Percentiles rank a stretch among this genome's conserved stretches.
phyloP scores from a whole-genome alignment of 2,888 invertebrate genomes.

The Kuschelorhynchus macadamiae region DNA sequence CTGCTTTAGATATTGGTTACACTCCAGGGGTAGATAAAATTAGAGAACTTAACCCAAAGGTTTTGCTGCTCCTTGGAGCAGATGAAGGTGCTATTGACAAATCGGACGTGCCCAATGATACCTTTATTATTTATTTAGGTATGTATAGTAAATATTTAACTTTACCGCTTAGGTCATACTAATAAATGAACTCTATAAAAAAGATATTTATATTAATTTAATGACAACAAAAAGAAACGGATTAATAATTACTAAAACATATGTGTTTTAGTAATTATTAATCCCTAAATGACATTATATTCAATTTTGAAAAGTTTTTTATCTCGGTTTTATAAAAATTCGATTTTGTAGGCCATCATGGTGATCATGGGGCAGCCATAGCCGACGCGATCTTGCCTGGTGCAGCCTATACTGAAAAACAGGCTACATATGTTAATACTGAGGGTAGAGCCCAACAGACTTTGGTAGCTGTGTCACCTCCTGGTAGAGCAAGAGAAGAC shows the following conservation, averaged over 20 bases:
- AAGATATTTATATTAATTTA: no score
- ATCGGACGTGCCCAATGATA: conserved; percentile 84
- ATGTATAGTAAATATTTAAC: no score
- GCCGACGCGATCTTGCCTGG: conserved; percentile 96
- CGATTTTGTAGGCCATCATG: conserved; percentile 85
- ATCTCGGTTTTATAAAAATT: background rate
- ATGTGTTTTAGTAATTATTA: no score
- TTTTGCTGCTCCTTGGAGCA: conserved; percentile 94
- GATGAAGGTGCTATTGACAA: conserved; percentile 86
- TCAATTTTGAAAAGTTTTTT: no score
- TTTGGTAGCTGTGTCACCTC: conserved; percentile 87
- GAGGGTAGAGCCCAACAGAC: conserved; percentile 97
- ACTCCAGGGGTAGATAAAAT: conserved; percentile 78
- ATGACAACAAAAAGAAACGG: no score
- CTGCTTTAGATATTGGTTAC: conserved; percentile 96
- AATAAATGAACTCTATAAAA: background rate
- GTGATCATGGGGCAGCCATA: conserved; percentile 92
- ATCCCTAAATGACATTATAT: no score
- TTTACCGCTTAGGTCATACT: background rate
- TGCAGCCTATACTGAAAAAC: conserved; percentile 98
- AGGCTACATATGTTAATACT: conserved; percentile 97
- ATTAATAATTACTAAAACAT: no score
- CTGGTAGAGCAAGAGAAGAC: conserved; percentile 94
- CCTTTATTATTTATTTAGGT: conserved; percentile 93
- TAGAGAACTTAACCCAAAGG: conserved; percentile 72